Evolutionary conservation across 2,888 invertebrate genomes (phyloP).

Genomic region (Monochamus alternatus): DNA sequence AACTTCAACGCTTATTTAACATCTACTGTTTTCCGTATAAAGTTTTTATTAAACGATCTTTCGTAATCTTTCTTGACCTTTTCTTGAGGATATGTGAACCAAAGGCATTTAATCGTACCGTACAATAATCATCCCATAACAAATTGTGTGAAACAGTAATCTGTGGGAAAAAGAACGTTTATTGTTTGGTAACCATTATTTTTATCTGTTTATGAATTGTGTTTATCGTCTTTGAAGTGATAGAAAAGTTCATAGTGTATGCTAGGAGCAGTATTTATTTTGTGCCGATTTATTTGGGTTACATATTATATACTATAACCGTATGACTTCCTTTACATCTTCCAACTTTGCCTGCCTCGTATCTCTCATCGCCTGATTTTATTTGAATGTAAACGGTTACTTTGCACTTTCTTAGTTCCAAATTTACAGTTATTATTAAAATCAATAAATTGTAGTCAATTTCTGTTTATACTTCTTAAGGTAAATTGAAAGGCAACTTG

Average conservation of each 20-base stretch:
- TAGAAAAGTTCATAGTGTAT: neutral
- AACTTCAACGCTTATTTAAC: too few species aligned
- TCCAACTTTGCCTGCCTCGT: too few species aligned
- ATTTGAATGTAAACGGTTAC: too few species aligned
- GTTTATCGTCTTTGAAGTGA: neutral
- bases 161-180: neutral
- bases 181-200: neutral
- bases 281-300: neutral
- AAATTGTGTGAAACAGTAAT: neutral
- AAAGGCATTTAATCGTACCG: neutral
- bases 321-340: too few species aligned
- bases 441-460: too few species aligned
- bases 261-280: neutral
- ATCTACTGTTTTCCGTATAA: neutral
- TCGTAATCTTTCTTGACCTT: slow-evolving; percentile 21
- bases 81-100: slow-evolving; percentile 7
- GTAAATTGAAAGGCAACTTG: too few species aligned
- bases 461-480: too few species aligned
- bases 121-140: neutral
- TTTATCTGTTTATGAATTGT: neutral
- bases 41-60: slow-evolving; percentile 1
- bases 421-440: too few species aligned
- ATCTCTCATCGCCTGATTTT: too few species aligned
- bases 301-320: too few species aligned
- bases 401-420: too few species aligned